phyloP scores from a whole-genome alignment of 1,140 invertebrate species.

The Grapholita molesta region DNA sequence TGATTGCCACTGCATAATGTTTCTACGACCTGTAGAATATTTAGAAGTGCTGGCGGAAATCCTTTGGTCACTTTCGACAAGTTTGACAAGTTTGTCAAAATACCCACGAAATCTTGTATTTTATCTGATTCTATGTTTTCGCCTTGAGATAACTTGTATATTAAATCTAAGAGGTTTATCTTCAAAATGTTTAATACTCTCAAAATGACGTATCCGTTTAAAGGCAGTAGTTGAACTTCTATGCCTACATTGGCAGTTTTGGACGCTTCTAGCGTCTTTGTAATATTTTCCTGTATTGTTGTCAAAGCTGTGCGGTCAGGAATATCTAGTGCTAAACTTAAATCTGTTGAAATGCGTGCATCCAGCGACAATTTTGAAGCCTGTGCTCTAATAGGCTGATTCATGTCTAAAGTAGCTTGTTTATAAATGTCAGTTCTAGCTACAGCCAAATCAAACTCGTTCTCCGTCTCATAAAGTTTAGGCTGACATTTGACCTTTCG shows the following conservation, averaged over 20 bases:
- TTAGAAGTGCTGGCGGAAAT: constrained; percentile 44
- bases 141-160: constrained; percentile 25
- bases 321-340: constrained; percentile 48
- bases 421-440: constrained; percentile 40
- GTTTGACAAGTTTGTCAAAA: constrained; percentile 40
- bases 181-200: constrained; percentile 54
- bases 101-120: constrained; percentile 25
- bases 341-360: constrained; percentile 28
- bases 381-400: constrained; percentile 49
- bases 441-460: constrained; percentile 43
- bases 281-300: constrained; percentile 34
- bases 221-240: constrained; percentile 52
- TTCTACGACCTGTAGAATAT: constrained; percentile 37
- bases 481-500: constrained; percentile 58
- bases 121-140: constrained; percentile 4
- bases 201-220: constrained; percentile 61
- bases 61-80: constrained; percentile 43
- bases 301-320: constrained; percentile 38
- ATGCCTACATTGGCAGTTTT: constrained; percentile 27
- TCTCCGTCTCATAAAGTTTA: constrained; percentile 48
- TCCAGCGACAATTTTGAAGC: constrained; percentile 34
- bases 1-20: constrained; percentile 26
- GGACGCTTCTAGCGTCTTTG: constrained; percentile 29
- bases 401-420: constrained; percentile 47
- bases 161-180: constrained; percentile 36